phyloP scores from a whole-genome alignment of 2,113 vertebrate genomes.

The Cathartes aura region DNA sequence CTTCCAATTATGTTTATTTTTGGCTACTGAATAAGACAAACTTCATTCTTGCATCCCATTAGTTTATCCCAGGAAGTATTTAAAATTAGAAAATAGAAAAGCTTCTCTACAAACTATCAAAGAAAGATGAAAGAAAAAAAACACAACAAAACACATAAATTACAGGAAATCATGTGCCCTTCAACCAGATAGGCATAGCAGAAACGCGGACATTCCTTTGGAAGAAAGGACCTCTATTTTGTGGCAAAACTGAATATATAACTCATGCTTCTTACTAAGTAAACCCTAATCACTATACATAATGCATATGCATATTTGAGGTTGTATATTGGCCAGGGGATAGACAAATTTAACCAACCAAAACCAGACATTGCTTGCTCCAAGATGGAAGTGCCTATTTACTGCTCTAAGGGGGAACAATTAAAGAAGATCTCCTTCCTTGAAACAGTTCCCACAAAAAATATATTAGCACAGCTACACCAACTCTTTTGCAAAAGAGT shows the following conservation, averaged over 20 bases:
- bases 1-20: constrained; percentile 7
- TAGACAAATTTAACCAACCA: constrained; percentile 55
- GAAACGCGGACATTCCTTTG: constrained; percentile 35
- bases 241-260: constrained; percentile 62
- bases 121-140: neutral
- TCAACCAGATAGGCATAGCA: neutral
- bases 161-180: constrained; percentile 45
- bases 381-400: constrained; percentile 54
- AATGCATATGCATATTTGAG: constrained; percentile 66
- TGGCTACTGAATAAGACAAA: neutral
- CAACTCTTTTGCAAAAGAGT: neutral
- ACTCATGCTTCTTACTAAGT: constrained; percentile 50
- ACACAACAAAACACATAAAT: constrained; percentile 1
- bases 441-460: neutral
- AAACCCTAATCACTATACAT: constrained; percentile 58
- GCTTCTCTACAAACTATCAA: neutral
- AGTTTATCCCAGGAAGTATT: neutral
- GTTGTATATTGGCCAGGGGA: neutral
- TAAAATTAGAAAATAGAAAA: constrained; percentile 4
- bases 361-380: constrained; percentile 38
- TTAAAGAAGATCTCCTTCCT: neutral
- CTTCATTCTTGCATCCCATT: neutral
- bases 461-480: neutral
- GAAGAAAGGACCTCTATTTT: constrained; percentile 22
- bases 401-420: constrained; percentile 7